These are phyloP conservation scores for Sander vitreus DNA, from an alignment of 2,113 vertebrate species.

Conservation along the genomic window DNA sequence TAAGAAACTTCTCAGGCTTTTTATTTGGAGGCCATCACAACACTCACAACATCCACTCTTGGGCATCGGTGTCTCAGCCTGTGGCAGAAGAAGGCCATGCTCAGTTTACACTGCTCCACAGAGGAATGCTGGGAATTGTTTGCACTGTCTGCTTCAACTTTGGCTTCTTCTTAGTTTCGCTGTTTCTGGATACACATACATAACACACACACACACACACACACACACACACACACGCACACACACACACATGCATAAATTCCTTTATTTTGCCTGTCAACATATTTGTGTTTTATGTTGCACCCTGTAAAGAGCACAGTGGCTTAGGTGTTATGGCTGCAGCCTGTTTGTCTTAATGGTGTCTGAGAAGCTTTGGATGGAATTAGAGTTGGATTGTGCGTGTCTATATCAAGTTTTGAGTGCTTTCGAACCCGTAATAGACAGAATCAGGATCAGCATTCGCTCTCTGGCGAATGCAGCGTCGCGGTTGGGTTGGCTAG, in stretches of 20 bases:
- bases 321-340: conserved; percentile 35
- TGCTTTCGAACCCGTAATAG: conserved; percentile 23
- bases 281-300: conserved; percentile 58
- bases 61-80: conserved; percentile 63
- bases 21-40: not conserved
- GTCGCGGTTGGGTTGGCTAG: conserved; percentile 6
- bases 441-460: conserved; percentile 58
- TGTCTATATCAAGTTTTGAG: conserved; percentile 1
- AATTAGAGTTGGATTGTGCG: not conserved
- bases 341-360: conserved; percentile 35
- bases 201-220: not conserved
- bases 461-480: conserved; percentile 2
- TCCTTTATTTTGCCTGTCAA: conserved; percentile 44
- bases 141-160: conserved; percentile 77
- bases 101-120: conserved; percentile 71
- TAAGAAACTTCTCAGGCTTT: not conserved
- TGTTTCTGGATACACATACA: conserved; percentile 57
- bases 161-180: conserved; percentile 55
- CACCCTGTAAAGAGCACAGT: not conserved
- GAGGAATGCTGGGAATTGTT: conserved; percentile 83
- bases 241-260: conserved; percentile 18
- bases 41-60: not conserved
- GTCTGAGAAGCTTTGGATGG: conserved; percentile 23
- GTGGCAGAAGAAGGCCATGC: conserved; percentile 61
- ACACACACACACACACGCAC: too few species aligned